A percentile compares a stretch with the other conserved stretches of the same genome.
Evolutionary conservation across 2,113 vertebrate genomes (phyloP).

Genomic region (Scopus umbretta): DNA sequence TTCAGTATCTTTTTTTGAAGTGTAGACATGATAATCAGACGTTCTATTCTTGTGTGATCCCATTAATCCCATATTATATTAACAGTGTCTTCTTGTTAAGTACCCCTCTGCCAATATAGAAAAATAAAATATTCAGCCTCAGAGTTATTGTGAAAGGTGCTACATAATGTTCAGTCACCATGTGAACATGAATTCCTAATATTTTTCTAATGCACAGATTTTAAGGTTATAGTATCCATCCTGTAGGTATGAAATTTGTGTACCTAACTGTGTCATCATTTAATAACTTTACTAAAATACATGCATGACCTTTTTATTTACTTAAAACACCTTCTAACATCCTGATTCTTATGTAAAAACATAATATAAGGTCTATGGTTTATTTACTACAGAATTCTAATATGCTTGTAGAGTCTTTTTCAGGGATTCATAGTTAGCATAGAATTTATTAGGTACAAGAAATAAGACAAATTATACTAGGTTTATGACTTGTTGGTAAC

Average conservation of each 20-base stretch:
- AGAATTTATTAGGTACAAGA: background rate
- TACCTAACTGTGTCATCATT: background rate
- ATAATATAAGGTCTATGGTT: background rate
- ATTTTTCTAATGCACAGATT: background rate
- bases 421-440: background rate
- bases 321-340: background rate
- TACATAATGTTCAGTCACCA: background rate
- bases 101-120: background rate
- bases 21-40: background rate
- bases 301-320: background rate
- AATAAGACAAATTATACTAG: background rate
- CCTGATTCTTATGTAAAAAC: background rate
- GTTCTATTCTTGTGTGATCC: background rate
- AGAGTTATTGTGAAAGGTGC: background rate
- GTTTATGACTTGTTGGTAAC: background rate
- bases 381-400: background rate
- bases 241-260: background rate
- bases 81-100: background rate
- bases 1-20: background rate
- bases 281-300: background rate
- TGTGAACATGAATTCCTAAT: background rate
- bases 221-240: background rate
- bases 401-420: background rate
- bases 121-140: background rate
- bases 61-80: background rate